Evolutionary conservation across 2,113 vertebrate genomes (phyloP).

Genomic region (Platycercus adscitus): DNA sequence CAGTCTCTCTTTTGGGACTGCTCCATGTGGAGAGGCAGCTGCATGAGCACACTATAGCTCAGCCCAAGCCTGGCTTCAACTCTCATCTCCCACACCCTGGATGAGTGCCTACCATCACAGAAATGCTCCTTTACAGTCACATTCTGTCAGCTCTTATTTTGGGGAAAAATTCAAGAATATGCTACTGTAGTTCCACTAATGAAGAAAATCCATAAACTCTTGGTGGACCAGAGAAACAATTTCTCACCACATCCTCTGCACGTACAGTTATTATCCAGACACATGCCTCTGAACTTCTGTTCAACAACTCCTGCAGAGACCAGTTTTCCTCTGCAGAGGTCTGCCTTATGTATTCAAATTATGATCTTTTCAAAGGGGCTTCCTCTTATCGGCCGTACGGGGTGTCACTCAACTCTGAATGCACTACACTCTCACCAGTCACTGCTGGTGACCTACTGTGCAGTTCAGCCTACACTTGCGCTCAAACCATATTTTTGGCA

Average conservation of each 20-base stretch:
- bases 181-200: neutral
- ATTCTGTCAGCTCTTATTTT: neutral
- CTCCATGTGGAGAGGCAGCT: conserved; percentile 10
- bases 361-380: neutral
- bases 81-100: conserved; percentile 16
- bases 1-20: neutral
- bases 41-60: neutral
- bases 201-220: neutral
- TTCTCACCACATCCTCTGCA: neutral
- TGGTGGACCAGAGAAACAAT: neutral
- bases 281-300: neutral
- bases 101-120: neutral
- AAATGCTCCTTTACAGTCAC: neutral
- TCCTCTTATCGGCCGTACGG: neutral
- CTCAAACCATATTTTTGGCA: neutral
- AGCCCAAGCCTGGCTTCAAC: conserved; percentile 10
- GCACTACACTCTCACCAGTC: neutral
- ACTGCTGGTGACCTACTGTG: neutral
- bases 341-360: neutral
- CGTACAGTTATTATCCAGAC: neutral
- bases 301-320: neutral
- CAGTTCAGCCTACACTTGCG: fast-evolving
- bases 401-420: neutral
- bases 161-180: neutral
- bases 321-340: neutral